Evolutionary conservation across 1,140 invertebrate species (phyloP).

Genomic region (Papilio glaucus): DNA sequence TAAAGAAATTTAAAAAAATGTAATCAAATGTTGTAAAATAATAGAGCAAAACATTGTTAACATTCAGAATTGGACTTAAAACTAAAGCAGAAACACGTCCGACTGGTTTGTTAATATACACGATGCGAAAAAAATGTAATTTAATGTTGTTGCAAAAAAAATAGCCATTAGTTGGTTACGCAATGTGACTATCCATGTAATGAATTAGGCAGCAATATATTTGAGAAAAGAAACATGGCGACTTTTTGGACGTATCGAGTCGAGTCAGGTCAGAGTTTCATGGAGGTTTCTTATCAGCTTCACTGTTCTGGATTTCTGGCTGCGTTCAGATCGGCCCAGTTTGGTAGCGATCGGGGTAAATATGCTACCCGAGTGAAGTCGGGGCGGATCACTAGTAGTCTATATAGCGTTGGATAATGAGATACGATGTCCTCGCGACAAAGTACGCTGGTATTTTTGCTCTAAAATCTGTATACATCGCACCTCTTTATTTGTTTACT

Average conservation of each 20-base stretch:
- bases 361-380: too few relatives aligned
- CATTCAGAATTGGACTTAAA: constrained; percentile 16
- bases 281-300: neutral
- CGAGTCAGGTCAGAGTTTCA: too few relatives aligned
- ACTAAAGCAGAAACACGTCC: constrained; percentile 21
- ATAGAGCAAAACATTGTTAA: constrained; percentile 11
- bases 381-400: constrained; percentile 8
- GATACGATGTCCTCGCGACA: constrained; percentile 3
- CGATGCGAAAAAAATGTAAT: constrained; percentile 24
- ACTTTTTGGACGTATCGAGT: too few relatives aligned
- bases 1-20: neutral
- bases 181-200: neutral
- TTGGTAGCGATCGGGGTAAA: too few relatives aligned
- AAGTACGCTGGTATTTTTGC: neutral
- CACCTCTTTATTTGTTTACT: neutral
- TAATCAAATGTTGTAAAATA: neutral
- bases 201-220: neutral
- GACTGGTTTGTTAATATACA: constrained; percentile 24
- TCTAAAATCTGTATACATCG: neutral
- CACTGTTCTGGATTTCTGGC: neutral
- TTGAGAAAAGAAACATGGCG: neutral
- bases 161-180: constrained; percentile 24
- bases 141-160: constrained; percentile 26
- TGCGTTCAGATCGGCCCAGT: too few relatives aligned
- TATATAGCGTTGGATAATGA: neutral